phyloP scores from a whole-genome alignment of 2,113 vertebrate species.

The pig (Sus scrofa) region DNA sequence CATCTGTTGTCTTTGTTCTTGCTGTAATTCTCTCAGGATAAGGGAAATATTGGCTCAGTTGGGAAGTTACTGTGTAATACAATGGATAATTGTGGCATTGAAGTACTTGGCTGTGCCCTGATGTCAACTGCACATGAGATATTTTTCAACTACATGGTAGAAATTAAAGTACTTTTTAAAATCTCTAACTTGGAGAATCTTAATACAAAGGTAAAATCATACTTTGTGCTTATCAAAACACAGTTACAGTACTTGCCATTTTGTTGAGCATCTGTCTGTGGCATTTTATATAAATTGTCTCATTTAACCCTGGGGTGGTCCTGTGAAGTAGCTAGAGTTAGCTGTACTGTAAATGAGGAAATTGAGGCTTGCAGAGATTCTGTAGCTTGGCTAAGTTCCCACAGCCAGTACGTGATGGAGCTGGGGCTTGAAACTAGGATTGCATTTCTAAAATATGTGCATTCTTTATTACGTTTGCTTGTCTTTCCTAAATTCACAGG shows the following conservation, averaged over 20 bases:
- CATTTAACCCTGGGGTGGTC: neutral
- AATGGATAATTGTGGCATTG: neutral
- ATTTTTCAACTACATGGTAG: neutral
- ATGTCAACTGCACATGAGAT: neutral
- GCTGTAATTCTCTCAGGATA: neutral
- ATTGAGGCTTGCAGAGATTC: neutral
- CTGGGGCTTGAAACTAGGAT: neutral
- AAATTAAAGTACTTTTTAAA: neutral
- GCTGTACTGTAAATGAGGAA: neutral
- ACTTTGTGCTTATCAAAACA: neutral
- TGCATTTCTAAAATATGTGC: neutral
- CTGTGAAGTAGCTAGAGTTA: neutral
- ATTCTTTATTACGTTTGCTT: neutral
- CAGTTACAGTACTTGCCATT: neutral
- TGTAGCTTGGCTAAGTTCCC: neutral
- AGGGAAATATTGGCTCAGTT: neutral
- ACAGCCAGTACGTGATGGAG: neutral
- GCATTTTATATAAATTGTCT: neutral
- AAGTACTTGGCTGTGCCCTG: neutral
- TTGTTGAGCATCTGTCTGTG: neutral
- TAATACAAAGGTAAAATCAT: neutral
- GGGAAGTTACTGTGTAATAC: neutral
- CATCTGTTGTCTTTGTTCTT: neutral
- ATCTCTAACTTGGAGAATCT: constrained; percentile 17
- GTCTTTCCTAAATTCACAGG: neutral